A percentile compares a stretch with the other conserved stretches of the same genome.
phyloP scores from a whole-genome alignment of 2,797 vertebrate species.

The Nothura maculosa region DNA sequence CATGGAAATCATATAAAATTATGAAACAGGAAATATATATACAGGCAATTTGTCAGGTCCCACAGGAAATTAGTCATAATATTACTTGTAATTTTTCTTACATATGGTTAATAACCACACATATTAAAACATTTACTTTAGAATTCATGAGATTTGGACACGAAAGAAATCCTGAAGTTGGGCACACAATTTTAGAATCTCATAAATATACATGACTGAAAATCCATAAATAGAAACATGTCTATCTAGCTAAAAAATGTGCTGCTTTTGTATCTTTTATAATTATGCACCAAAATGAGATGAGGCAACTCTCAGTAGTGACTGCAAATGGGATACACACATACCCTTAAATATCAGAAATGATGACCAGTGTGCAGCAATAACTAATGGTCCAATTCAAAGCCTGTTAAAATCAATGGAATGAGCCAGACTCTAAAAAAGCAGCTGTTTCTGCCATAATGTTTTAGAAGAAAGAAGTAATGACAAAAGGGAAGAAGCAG shows the following conservation, averaged over 20 bases:
- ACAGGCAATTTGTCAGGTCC: conserved; percentile 41
- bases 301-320: background rate
- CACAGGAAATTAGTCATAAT: conserved; percentile 52
- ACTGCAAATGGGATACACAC: background rate
- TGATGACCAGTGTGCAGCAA: background rate
- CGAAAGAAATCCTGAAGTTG: conserved; percentile 49
- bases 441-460: background rate
- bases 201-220: conserved; percentile 56
- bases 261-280: conserved; percentile 33
- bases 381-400: background rate
- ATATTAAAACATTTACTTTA: conserved; percentile 58
- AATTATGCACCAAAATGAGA: conserved; percentile 2
- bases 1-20: background rate
- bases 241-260: conserved; percentile 45
- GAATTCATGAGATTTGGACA: conserved; percentile 59
- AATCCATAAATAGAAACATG: conserved; percentile 61
- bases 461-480: rapidly evolving
- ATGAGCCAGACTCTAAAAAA: background rate
- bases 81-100: conserved; percentile 47
- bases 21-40: conserved; percentile 45
- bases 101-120: conserved; percentile 33
- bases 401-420: background rate
- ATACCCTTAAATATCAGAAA: background rate
- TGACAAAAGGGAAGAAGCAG: background rate
- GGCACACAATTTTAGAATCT: conserved; percentile 65